These are phyloP conservation scores for Hyles vespertilio DNA, from an alignment of 1,140 invertebrate genomes.

Conservation along the genomic window DNA sequence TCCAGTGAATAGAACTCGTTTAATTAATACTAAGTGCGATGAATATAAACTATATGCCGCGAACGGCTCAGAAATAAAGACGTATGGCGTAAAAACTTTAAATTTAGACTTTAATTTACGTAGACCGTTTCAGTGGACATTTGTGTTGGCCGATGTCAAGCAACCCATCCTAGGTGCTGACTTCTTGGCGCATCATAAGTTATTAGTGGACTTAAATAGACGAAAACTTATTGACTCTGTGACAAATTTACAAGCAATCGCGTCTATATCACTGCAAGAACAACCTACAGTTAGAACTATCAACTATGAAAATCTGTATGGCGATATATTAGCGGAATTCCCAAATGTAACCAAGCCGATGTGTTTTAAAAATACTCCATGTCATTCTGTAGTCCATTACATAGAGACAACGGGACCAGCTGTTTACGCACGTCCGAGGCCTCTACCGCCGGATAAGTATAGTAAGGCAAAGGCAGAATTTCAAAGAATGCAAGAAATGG, in stretches of 20 bases:
- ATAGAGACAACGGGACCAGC: slow-evolving; percentile 15
- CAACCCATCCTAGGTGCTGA: slow-evolving; percentile 6
- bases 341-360: slow-evolving; percentile 16
- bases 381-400: slow-evolving; percentile 8
- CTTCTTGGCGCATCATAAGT: slow-evolving; percentile 2
- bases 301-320: slow-evolving; percentile 3
- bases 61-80: slow-evolving; percentile 36
- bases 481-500: slow-evolving; percentile 14
- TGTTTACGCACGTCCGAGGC: not conserved
- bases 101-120: slow-evolving; percentile 33
- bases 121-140: slow-evolving; percentile 45
- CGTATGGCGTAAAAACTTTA: slow-evolving; percentile 36
- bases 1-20: slow-evolving; percentile 10
- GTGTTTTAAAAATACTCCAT: slow-evolving; percentile 11
- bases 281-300: slow-evolving; percentile 12
- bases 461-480: slow-evolving; percentile 16
- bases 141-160: slow-evolving; percentile 41
- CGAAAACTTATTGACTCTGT: not conserved
- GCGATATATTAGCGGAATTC: slow-evolving; percentile 11
- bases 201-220: not conserved
- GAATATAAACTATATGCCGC: slow-evolving; percentile 28
- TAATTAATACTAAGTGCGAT: not conserved
- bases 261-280: not conserved
- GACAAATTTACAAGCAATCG: not conserved
- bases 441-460: slow-evolving; percentile 5